Evolutionary conservation across 2,888 invertebrate genomes (phyloP), one percentile per base, ranked within the genome.

Genomic region (Microctonus brassicae): DNA sequence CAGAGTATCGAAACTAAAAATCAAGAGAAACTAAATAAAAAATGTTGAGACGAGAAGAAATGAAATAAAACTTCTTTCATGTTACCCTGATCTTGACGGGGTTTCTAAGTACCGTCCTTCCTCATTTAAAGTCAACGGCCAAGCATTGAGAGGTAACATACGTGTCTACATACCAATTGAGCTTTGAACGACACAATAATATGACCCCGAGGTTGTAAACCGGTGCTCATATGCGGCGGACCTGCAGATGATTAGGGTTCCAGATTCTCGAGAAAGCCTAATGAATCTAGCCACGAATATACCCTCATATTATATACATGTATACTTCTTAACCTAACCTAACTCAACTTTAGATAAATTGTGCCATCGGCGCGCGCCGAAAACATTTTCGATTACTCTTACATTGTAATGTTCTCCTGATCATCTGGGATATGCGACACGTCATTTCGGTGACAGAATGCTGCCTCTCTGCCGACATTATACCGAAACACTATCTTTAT

Each of bases 171-270:
- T 24, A 39, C 55, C 57, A 39, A 66, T 57, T 39, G 55, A 47
- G 22, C 36, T 17, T 22, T 6, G 36, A 36, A 24, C 36, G 24
- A 34, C 22, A 17, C 39, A 26, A 39, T 17, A 57, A 36, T 57
- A 66, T 29, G 17, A 36, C 24, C 57, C 47, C 13, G 34, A 34
- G n/a, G 33, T 58, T 55, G 26, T 20, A 66, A 39, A 57, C 78
- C 68, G 78, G 82, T 84, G 81, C 84, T 84, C 85, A 85, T 85
- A 83, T 84, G 84, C 84, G 82, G 81, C 77, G 82, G 82, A 83
- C 83, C 82, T 83, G 83, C 81, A 78, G 78, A 47, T 53, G 67
- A 82, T 75, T 80, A 79, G 84, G 84, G 76, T 74, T 73, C 57
- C 78, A 84, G 80, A 68, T 62, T 57, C 52, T 33, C 62, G 73